Evolutionary conservation across 37 sponge, comb jelly and placozoan genomes (phyloP).

Genomic region (Amphimedon queenslandica): DNA sequence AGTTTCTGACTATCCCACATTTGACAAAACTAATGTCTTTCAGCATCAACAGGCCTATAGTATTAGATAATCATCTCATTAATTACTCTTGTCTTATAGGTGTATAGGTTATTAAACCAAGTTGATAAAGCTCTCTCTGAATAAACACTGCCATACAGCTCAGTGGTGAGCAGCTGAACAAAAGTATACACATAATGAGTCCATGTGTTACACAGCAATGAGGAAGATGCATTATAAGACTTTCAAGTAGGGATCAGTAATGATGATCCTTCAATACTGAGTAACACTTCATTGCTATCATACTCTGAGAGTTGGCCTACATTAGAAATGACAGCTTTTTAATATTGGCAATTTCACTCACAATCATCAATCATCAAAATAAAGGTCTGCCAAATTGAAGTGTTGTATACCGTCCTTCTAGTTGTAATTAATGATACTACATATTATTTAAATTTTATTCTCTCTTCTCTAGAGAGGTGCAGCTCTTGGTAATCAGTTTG

Average conservation of each 20-base stretch:
- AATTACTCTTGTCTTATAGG: slow-evolving; percentile 36
- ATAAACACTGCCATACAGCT: slow-evolving; percentile 78
- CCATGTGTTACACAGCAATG: slow-evolving; percentile 51
- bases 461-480: not conserved
- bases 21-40: slow-evolving; percentile 65
- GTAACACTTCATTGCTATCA: too few relatives aligned
- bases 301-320: too few relatives aligned
- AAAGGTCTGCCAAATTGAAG: too few relatives aligned
- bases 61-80: too few relatives aligned
- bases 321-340: too few relatives aligned
- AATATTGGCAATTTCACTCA: too few relatives aligned
- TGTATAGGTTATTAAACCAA: slow-evolving; percentile 65
- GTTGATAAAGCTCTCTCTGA: slow-evolving; percentile 74
- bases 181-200: slow-evolving; percentile 88
- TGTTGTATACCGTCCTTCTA: too few relatives aligned
- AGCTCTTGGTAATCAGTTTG: slow-evolving; percentile 53
- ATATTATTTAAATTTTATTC: not conserved
- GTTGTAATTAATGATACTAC: too few relatives aligned
- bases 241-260: too few relatives aligned
- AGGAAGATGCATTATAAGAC: slow-evolving; percentile 82
- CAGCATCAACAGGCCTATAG: too few relatives aligned
- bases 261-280: too few relatives aligned
- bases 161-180: slow-evolving; percentile 64
- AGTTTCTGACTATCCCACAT: slow-evolving; percentile 58
- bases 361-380: too few relatives aligned